Evolutionary conservation across 2,888 invertebrate species (phyloP).

Genomic region (Nemoura dubitans): DNA sequence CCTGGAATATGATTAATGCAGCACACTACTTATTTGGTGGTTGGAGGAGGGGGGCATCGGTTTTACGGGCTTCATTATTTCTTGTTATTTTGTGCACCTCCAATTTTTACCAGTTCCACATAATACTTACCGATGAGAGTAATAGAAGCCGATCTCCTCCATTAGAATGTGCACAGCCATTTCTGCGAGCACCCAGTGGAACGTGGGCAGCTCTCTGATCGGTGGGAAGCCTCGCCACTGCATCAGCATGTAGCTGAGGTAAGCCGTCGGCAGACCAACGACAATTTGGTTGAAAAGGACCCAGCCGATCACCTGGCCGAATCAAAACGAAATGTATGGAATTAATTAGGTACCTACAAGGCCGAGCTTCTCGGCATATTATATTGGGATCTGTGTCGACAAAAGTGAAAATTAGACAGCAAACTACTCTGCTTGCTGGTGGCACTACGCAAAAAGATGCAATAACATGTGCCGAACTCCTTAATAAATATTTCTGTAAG

Average conservation of each 20-base stretch:
- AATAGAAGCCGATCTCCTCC: constrained; percentile 86
- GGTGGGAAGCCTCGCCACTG: constrained; percentile 73
- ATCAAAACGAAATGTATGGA: neutral
- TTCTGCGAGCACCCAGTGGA: constrained; percentile 79
- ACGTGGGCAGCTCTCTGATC: constrained; percentile 76
- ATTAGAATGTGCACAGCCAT: constrained; percentile 76
- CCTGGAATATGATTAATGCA: too few relatives aligned
- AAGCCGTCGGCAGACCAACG: constrained; percentile 73
- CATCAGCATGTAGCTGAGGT: constrained; percentile 70
- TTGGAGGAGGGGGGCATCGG: too few relatives aligned
- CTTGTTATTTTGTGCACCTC: too few relatives aligned
- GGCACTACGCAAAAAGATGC: too few relatives aligned
- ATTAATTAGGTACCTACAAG: constrained; percentile 1
- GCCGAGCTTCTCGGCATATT: neutral
- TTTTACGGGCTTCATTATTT: too few relatives aligned
- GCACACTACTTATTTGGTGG: too few relatives aligned
- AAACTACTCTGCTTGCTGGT: too few relatives aligned
- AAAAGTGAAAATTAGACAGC: too few relatives aligned
- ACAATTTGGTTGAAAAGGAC: constrained; percentile 79
- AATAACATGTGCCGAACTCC: too few relatives aligned
- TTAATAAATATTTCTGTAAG: too few relatives aligned
- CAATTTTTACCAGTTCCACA: too few relatives aligned
- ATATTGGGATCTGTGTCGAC: too few relatives aligned
- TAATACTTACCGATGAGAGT: constrained; percentile 77
- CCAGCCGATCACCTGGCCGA: constrained; percentile 69